Base-by-base conservation (phyloP, 2,113 vertebrate genomes). In the Phalacrocorax brasilianus region DNA sequence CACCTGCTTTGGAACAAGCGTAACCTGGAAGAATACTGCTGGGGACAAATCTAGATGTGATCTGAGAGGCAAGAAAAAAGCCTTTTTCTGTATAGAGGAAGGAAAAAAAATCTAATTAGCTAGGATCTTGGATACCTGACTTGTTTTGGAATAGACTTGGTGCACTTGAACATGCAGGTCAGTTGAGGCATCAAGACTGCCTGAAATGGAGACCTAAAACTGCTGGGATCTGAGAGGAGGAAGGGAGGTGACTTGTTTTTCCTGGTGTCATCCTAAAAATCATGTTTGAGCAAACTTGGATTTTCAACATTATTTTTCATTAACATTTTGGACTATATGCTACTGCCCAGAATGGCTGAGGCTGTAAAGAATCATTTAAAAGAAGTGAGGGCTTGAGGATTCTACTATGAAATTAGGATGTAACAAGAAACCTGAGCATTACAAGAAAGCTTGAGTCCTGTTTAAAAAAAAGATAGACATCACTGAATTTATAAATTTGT, bases 281-380 rank as follows among this genome's bases (percentile, higher is more conserved):
- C 0, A 0, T 16, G 18, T 3, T 40, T 89, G 71, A 75, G 20
- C 23, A 49, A 71, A 58, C 42, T 8, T 74, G 7, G 7, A 6
- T 27, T 90, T 70, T 78, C 62, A 11, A 49, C 47, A 8, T 38
- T 82, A 3, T 42, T 88, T 65, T 61, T 47, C 30, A 76, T 61
- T 44, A 49, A 55, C 1, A 0, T 38, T 72, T 71, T 80, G 28
- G 2, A 7, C 12, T 78, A 0, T 35, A 6, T 30, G 32, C 22
- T 78, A 14, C 16, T 40, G 30, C 19, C 33, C 12, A 21, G 68
- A 62, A 9, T 24, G 70, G 26, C 18, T 83, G 67, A 88, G 44
- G 9, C 62, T 70, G 11, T 44, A 5, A 84, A 42, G 61, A 79
- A n/a, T 38, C 5, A 5, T 44, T 91, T 22, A 22, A n/a, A 67